phyloP scores from a whole-genome alignment of 2,113 vertebrate species.

The Hipposideros armiger region DNA sequence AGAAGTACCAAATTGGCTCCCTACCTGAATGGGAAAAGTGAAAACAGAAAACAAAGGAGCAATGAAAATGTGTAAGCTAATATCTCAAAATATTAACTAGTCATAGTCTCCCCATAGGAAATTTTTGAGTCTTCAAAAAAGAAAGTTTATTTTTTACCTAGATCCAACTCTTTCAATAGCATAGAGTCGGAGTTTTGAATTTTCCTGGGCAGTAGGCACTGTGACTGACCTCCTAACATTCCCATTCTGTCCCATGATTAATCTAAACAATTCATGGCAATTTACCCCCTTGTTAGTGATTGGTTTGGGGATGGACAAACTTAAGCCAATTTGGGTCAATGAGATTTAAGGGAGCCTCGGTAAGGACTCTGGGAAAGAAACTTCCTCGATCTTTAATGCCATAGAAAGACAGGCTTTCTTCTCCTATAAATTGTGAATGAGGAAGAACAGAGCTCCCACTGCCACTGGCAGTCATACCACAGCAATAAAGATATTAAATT shows the following conservation, averaged over 20 bases:
- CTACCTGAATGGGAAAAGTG: not conserved
- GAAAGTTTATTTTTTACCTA: conserved; percentile 8
- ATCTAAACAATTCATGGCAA: not conserved
- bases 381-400: not conserved
- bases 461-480: not conserved
- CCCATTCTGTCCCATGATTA: not conserved
- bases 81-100: conserved; percentile 25
- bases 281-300: not conserved
- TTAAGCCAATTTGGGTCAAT: not conserved
- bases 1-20: not conserved
- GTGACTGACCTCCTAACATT: not conserved
- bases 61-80: not conserved
- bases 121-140: not conserved
- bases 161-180: not conserved
- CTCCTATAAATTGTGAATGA: not conserved
- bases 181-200: not conserved
- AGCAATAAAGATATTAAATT: not conserved
- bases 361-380: not conserved
- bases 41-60: not conserved
- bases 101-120: not conserved
- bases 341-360: not conserved
- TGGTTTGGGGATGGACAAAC: not conserved
- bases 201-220: not conserved
- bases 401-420: not conserved
- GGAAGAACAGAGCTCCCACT: not conserved